Evolutionary conservation across 1,140 invertebrate genomes (phyloP).

Genomic region (Drosophila ananassae): DNA sequence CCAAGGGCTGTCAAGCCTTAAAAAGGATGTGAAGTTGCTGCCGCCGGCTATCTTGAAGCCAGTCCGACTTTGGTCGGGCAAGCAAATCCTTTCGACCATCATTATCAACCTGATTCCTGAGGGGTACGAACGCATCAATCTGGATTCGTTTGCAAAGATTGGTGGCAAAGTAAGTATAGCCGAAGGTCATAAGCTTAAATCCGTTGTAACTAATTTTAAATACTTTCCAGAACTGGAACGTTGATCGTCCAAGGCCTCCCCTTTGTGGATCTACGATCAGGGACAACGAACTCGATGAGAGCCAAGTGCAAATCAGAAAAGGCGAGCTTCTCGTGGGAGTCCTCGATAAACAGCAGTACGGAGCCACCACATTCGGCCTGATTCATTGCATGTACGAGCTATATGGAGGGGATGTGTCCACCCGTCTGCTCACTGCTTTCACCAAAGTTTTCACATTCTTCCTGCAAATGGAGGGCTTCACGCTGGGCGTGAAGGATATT

Average conservation of each 20-base stretch:
- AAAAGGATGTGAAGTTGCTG: conserved; percentile 89
- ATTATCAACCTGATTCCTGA: conserved; percentile 94
- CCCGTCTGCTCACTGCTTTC: conserved; percentile 93
- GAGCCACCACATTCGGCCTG: conserved; percentile 96
- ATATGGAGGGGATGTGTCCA: conserved; percentile 95
- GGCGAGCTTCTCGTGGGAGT: conserved; percentile 96
- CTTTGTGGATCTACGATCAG: conserved; percentile 87
- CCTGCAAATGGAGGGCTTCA: conserved; percentile 96
- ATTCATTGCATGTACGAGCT: conserved; percentile 97
- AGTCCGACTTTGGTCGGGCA: conserved; percentile 96
- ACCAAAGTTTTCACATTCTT: conserved; percentile 96
- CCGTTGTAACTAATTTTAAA: not conserved
- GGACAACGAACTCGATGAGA: conserved; percentile 90
- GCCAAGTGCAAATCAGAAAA: conserved; percentile 94
- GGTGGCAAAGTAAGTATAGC: conserved; percentile 86
- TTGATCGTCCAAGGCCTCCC: conserved; percentile 85
- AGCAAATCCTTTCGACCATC: conserved; percentile 94
- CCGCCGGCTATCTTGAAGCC: conserved; percentile 97
- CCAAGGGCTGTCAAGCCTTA: conserved; percentile 90
- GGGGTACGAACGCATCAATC: conserved; percentile 89
- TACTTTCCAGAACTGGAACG: conserved; percentile 87
- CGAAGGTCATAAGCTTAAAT: not conserved
- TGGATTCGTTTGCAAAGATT: conserved; percentile 94
- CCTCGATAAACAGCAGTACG: conserved; percentile 98
- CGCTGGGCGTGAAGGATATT: conserved; percentile 97